Evolutionary conservation across 53 echinoderm and acorn worm species (phyloP), one percentile per base, ranked within the genome.

Genomic region (Holothuria scabra): DNA sequence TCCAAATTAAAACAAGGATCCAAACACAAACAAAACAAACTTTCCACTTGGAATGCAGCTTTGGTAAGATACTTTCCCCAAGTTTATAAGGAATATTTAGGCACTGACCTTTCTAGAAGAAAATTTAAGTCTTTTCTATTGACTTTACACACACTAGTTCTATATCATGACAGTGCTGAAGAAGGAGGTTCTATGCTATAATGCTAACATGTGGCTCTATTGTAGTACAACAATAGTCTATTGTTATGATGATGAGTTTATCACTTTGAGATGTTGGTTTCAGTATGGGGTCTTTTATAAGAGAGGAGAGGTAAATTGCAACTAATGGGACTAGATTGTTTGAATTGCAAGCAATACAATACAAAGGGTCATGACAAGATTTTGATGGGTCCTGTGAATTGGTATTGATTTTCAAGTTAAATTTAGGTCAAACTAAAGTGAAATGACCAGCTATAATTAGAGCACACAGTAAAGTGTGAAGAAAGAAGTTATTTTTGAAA

Each of bases 251-350:
- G 41, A 69, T 20, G 34, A 69, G 28, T 52, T 52, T 16, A 52
- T 18, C 52, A 52, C 52, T 52, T 18, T 52, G 52, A 52, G 52
- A 52, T 52, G 52, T 52, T 52, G 16, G 16, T 52, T 52, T 52
- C 52, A 52, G 52, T 16, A 18, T 52, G 52, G 14, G 52, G 52
- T 52, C 52, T 16, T 41, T 52, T 52, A 52, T 19, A 16, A 65
- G 28, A 33, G 34, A 22, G 69, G 29, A n/a, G 34, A 30, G 34
- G 20, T 30, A 69, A 69, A 37, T 32, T 69, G 22, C 69, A 69
- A 69, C 69, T 69, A 69, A 69, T 69, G 69, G 69, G 16, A 22
- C 4, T 69, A 11, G 41, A 69, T 34, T 69, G 69, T 69, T 69
- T 69, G 69, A 33, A 30, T 20, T 30, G 69, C 14, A n/a, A 69